A percentile compares a stretch with the other conserved stretches of the same genome.
These are phyloP conservation scores for Symphodus melops DNA, from an alignment of 2,113 vertebrate species.

Conservation along the genomic window DNA sequence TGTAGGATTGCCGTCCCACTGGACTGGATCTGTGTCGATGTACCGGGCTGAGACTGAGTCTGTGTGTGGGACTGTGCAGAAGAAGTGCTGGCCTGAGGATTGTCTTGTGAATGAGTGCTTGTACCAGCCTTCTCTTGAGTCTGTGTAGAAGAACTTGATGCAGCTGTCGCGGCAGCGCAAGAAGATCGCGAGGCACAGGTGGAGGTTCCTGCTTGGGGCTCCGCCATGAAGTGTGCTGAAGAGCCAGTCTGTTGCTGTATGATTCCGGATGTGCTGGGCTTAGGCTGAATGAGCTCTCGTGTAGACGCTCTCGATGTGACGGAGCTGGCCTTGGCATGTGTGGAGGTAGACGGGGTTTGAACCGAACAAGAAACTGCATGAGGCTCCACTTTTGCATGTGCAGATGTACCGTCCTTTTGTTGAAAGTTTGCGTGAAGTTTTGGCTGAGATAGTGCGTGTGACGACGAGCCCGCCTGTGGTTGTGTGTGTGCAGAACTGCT, in stretches of 20 bases:
- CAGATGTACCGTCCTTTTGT: constrained; percentile 19
- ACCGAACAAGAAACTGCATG: constrained; percentile 28
- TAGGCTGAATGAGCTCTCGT: constrained; percentile 24
- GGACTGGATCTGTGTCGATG: constrained; percentile 33
- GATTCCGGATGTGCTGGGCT: constrained; percentile 59
- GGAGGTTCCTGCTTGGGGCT: constrained; percentile 28
- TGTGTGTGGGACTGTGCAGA: constrained; percentile 41
- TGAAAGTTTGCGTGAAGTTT: constrained; percentile 26
- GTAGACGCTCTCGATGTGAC: constrained; percentile 8
- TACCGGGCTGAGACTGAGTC: constrained; percentile 43
- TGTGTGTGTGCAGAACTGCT: constrained; percentile 28
- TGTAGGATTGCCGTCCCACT: background rate
- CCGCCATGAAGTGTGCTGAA: constrained; percentile 12
- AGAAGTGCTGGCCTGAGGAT: constrained; percentile 69
- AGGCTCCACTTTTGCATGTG: constrained; percentile 32
- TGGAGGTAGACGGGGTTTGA: constrained; percentile 69
- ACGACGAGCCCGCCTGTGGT: constrained; percentile 43
- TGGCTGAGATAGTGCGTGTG: constrained; percentile 48
- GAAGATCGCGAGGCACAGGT: constrained; percentile 16
- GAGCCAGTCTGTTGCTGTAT: constrained; percentile 24
- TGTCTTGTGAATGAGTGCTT: constrained; percentile 40
- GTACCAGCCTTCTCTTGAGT: constrained; percentile 37
- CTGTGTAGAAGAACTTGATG: constrained; percentile 25
- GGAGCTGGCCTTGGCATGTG: constrained; percentile 30
- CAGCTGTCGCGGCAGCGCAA: constrained; percentile 10